Evolutionary conservation across 2,113 vertebrate genomes (phyloP).

Genomic region (Nesogale talazaci): DNA sequence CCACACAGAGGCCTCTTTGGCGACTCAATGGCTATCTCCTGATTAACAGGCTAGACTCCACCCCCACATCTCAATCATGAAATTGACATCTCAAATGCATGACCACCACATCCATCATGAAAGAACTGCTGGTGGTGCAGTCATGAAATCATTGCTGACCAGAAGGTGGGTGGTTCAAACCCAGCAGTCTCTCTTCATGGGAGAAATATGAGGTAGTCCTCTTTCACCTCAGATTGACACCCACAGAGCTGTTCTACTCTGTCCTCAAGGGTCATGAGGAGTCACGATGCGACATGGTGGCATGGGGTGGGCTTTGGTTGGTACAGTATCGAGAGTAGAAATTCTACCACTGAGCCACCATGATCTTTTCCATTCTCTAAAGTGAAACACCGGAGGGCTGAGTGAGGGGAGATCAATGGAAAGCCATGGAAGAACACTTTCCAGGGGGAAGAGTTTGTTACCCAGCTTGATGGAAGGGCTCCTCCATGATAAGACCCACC

Average conservation of each 20-base stretch:
- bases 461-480: too few relatives aligned
- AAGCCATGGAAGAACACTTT: fast-evolving
- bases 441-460: background rate
- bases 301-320: background rate
- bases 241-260: background rate
- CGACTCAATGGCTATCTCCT: too few relatives aligned
- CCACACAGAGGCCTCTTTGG: too few relatives aligned
- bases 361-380: background rate
- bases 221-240: background rate
- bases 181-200: background rate
- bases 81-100: too few relatives aligned
- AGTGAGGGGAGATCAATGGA: too few relatives aligned
- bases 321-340: background rate
- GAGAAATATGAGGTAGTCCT: too few relatives aligned
- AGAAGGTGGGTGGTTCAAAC: background rate
- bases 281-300: background rate
- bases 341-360: background rate
- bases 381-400: background rate
- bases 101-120: background rate
- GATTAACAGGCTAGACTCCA: too few relatives aligned
- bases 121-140: background rate
- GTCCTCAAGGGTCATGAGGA: background rate
- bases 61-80: too few relatives aligned
- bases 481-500: fast-evolving
- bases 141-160: background rate